Evolutionary conservation across 2,888 invertebrate genomes (phyloP), one percentile per base, ranked within the genome.

Genomic region (Phymatocera aterrima): DNA sequence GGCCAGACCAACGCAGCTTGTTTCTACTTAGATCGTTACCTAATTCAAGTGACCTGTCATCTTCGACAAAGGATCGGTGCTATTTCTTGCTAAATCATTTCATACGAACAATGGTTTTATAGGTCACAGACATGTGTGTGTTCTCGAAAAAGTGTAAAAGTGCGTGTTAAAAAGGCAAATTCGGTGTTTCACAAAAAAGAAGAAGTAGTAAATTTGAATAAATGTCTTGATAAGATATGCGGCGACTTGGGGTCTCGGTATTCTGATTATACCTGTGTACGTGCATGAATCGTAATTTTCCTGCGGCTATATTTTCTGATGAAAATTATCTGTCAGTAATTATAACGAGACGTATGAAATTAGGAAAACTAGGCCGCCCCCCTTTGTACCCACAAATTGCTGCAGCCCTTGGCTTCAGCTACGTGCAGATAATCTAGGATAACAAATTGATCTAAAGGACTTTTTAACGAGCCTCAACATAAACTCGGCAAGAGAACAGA

Each of bases 361-460:
- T 28, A 68, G 68, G 40, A 46, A 68, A 68, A 68, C 68, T 68
- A 46, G 68, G 68, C 40, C 40, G n/a, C n/a, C n/a, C n/a, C n/a
- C n/a, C n/a, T n/a, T n/a, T n/a, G n/a, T n/a, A 68, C 40, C 68
- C 15, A 28, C 46, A 15, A 46, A 15, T n/a, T 15, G 8, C 12
- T 28, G n/a, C n/a, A n/a, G 15, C 68, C 72, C 72, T 72, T 18
- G 31, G 12, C n/a, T 51, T 51, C 18, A 21, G 43, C 34, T 43
- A 40, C 75, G 75, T 34, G 21, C 54, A 57, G 57, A 54, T 75
- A 75, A 75, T 75, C 75, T 75, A 40, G 31, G 75, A 51, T 64
- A 70, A 57, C 54, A 78, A 57, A 65, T 54, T 57, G 78, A 70
- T 78, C 78, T 78, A 54, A 78, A 70, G 54, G 48, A 54, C 78